Evolutionary conservation across 2,113 vertebrate species (phyloP).

Genomic region (Varanus salvator): DNA sequence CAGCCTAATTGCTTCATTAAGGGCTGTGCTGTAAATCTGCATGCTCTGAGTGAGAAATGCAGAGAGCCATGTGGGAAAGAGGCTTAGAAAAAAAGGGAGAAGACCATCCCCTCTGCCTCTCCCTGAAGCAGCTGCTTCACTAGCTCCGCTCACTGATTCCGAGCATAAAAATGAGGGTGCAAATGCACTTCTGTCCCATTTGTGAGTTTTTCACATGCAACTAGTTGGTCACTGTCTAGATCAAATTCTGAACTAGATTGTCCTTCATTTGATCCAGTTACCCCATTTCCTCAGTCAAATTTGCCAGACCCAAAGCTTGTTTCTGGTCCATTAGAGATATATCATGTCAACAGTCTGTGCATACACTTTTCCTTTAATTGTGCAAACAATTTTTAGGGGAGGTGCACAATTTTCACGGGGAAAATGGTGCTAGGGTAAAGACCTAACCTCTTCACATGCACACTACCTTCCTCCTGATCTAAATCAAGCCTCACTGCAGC

Average conservation of each 20-base stretch:
- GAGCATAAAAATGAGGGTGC: background rate
- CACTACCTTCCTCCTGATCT: background rate
- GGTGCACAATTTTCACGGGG: background rate
- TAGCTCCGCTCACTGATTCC: background rate
- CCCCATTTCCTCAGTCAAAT: background rate
- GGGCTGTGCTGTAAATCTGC: background rate
- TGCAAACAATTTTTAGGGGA: background rate
- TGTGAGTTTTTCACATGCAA: too few species aligned
- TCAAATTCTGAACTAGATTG: too few species aligned
- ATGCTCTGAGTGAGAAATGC: background rate
- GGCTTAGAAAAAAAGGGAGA: background rate
- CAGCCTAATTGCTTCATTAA: background rate
- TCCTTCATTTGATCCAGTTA: background rate
- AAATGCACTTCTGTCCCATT: too few species aligned
- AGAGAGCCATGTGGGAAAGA: background rate
- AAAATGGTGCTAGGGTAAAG: background rate
- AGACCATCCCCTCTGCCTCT: background rate
- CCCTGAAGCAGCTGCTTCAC: background rate
- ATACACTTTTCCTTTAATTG: background rate
- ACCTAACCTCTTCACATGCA: too few species aligned
- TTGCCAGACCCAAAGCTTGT: background rate
- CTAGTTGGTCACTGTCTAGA: too few species aligned
- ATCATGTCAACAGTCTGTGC: background rate
- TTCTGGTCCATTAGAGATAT: too few species aligned
- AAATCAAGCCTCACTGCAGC: background rate